Evolutionary conservation across 1,140 invertebrate genomes (phyloP).

Genomic region (Potamilus streckersoni): DNA sequence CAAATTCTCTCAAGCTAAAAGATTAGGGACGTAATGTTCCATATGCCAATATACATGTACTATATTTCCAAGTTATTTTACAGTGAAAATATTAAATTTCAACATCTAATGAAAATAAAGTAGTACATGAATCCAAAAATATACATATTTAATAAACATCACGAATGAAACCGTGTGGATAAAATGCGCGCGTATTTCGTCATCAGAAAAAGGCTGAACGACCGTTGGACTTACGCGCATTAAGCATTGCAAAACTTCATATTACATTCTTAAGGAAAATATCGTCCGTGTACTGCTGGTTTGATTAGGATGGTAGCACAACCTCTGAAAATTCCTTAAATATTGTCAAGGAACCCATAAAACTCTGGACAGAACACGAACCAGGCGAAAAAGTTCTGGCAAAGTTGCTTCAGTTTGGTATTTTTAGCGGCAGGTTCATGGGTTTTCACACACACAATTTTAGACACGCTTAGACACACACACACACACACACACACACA

Average conservation of each 20-base stretch:
- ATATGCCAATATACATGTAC: neutral
- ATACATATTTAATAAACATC: too few relatives aligned
- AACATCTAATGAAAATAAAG: too few relatives aligned
- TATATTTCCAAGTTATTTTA: neutral
- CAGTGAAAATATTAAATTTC: too few relatives aligned
- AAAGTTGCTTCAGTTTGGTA: slow-evolving; percentile 3
- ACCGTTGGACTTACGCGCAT: neutral
- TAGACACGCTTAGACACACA: too few relatives aligned
- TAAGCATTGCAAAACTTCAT: neutral
- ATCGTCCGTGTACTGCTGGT: neutral
- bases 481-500: too few relatives aligned
- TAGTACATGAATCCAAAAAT: too few relatives aligned
- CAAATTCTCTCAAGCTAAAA: neutral
- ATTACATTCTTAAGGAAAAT: neutral
- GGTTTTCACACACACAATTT: neutral
- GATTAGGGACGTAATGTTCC: neutral
- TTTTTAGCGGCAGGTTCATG: neutral
- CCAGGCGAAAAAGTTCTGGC: slow-evolving; percentile 3
- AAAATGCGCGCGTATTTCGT: neutral
- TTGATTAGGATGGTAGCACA: slow-evolving; percentile 15
- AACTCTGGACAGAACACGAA: neutral
- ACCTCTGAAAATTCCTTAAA: slow-evolving; percentile 4
- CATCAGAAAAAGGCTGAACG: neutral
- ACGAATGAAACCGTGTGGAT: neutral
- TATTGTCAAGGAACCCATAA: slow-evolving; percentile 7